Percentiles rank a stretch among this genome's conserved stretches.
phyloP scores from a whole-genome alignment of 35 echinoderm and acorn worm genomes.

The Stichopus chloronotus region DNA sequence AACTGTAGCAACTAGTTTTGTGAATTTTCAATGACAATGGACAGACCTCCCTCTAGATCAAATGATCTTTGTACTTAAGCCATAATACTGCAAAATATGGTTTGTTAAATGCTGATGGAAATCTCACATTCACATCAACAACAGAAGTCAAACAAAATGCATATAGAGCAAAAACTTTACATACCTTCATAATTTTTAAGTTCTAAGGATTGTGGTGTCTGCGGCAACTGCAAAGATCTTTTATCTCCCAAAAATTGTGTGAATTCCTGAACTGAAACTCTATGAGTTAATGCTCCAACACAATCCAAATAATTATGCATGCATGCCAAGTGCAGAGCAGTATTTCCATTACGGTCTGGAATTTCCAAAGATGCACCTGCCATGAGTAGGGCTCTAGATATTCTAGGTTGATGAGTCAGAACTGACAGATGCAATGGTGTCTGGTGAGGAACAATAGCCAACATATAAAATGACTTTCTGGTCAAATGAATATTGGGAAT shows the following conservation, averaged over 20 bases:
- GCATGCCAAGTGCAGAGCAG: conserved; percentile 84
- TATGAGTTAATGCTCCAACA: conserved; percentile 64
- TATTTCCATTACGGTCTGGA: conserved; percentile 75
- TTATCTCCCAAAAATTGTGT: conserved; percentile 40
- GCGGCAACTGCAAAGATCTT: conserved; percentile 31
- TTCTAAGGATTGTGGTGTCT: conserved; percentile 67
- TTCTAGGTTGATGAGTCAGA: conserved; percentile 60
- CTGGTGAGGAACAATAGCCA: conserved; percentile 35
- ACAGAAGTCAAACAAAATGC: too few relatives aligned
- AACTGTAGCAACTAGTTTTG: too few relatives aligned
- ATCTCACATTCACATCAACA: neutral
- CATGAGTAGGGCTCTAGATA: conserved; percentile 74
- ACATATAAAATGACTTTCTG: neutral
- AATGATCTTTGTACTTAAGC: too few relatives aligned
- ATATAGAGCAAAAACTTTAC: neutral
- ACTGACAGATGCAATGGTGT: conserved; percentile 78
- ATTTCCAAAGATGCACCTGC: conserved; percentile 65
- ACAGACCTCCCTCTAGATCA: too few relatives aligned
- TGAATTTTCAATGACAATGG: too few relatives aligned
- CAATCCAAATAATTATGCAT: conserved; percentile 49
- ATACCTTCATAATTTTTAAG: conserved; percentile 93
- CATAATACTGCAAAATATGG: too few relatives aligned
- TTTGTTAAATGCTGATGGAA: neutral
- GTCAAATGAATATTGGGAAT: neutral
- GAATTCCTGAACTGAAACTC: conserved; percentile 42